Base-by-base conservation (phyloP, 2,888 invertebrate species). In the Limnephilus auricula region DNA sequence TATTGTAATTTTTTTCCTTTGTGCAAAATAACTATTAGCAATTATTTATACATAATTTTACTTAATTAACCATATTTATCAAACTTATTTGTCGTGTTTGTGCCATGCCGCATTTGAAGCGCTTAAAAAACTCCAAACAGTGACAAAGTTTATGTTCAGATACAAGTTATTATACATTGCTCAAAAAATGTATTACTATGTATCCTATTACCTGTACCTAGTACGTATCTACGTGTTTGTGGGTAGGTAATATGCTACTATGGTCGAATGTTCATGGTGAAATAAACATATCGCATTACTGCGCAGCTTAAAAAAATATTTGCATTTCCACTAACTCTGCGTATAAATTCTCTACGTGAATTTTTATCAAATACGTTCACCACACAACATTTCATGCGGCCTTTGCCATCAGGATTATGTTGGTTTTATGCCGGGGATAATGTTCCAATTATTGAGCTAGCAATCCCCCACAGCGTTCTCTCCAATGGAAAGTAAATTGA, bases 401-500 rank as follows among this genome's bases (percentile, higher is more conserved):
- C 6, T 65, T 25, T 65, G 50, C 50, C 50, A 25, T 65, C 50
- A 65, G 18, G 50, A 25, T 65, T 65, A 65, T 65, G 50, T 65
- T 18, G 50, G 50, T 65, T 65, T 65, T 65, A 25, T 65, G 50
- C 50, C 50, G 50, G 25, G 50, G 50, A 65, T 65, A 65, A 65
- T 65, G 50, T 65, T 65, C 50, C 50, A 25, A 65, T 65, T 65
- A 65, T 65, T 65, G 50, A 65, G 50, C 6, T 65, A 5, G 50
- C 50, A 84, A 40, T 40, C 84, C 84, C 45, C 15, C 30, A 32
- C 50, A 9, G 65, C 31, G 37, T 65, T 12, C 18, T 50, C 50
- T 31, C 31, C 31, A 31, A 87, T 87, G 87, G 87, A 65, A 87
- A 87, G 87, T 25, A 65, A 87, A 87, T 87, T 87, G 65, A 87